Conservation (phyloP, 2,888 invertebrate species). For the Nephrotoma appendiculata region DNA sequence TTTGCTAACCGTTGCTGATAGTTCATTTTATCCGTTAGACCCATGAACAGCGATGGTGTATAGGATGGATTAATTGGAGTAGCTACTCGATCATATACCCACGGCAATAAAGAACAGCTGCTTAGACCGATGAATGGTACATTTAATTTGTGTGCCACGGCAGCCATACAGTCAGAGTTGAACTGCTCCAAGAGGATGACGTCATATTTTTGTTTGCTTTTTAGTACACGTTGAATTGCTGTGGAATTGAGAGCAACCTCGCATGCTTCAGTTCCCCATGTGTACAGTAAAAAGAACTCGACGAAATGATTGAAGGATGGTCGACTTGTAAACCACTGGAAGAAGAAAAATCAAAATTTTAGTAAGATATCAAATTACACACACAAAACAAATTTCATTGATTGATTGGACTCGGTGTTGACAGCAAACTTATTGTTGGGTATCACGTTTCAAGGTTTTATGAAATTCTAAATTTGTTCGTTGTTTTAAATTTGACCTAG, state of each 20-base stretch:
- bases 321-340: slow-evolving; percentile 25
- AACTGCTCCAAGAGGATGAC: slow-evolving; percentile 54
- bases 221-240: slow-evolving; percentile 27
- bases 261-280: slow-evolving; percentile 27
- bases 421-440: background rate
- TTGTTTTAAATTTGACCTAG: background rate
- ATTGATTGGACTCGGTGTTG: background rate
- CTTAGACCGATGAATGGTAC: slow-evolving; percentile 44
- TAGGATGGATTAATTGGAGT: slow-evolving; percentile 40
- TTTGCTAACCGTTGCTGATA: slow-evolving; percentile 35
- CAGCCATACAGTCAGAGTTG: slow-evolving; percentile 55
- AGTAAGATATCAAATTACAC: background rate
- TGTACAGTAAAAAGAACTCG: slow-evolving; percentile 26
- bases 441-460: background rate
- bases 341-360: background rate
- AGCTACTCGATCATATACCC: slow-evolving; percentile 41
- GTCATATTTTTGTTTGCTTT: slow-evolving; percentile 41
- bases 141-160: slow-evolving; percentile 44
- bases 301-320: slow-evolving; percentile 22
- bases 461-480: background rate
- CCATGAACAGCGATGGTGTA: slow-evolving; percentile 31
- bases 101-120: slow-evolving; percentile 45
- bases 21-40: slow-evolving; percentile 21
- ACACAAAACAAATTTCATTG: background rate
- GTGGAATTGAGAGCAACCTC: slow-evolving; percentile 25